Base-by-base conservation (phyloP, 2,888 invertebrate species). In the Amiota mariae region DNA sequence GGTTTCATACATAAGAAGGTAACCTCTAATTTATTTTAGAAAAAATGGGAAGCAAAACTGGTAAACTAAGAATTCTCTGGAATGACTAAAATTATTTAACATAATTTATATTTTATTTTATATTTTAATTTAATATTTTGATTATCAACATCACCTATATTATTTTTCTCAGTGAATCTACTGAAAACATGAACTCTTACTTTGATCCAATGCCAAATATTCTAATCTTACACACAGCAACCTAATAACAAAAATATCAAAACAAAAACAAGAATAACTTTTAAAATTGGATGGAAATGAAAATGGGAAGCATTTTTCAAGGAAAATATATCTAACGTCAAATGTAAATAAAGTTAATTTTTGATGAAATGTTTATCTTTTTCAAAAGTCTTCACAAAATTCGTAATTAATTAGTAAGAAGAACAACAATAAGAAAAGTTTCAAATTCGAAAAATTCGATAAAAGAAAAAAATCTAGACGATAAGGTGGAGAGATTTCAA, bases 351-450 rank as follows among this genome's bases (percentile, higher is more conserved):
- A 48, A 66, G 15, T 79, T 79, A 84, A 82, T 82, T 82, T 83
- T 78, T 82, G 84, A 82, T 82, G 84, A 84, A 83, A 82, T 82
- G 82, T 83, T 83, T 84, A 78, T 84, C 82, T 83, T 59, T 59
- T 51, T 82, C 78, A 82, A 84, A 84, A 81, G 81, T 20, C 48
- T 13, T 77, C 80, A 81, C 79, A 80, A 82, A 83, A 81, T 80
- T 76, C 84, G 80, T 84, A 84, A 83, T 84, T 83, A 83, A 83
- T 83, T 83, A 82, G 81, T 80, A 74, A 56, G 67, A 18, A n/a
- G 20, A 36, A 36, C 36, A 36, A 36, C 36, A 36, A 36, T 36
- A 36, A 72, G 78, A 78, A 81, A 74, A 67, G 75, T 73, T 70
- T 78, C 72, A 63, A 18, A 66, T 66, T 48, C 54, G 8, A 15